Percentiles rank a stretch among this genome's conserved stretches.
Conservation (phyloP, 2,797 vertebrate species). For the Fistularia tabacaria region DNA sequence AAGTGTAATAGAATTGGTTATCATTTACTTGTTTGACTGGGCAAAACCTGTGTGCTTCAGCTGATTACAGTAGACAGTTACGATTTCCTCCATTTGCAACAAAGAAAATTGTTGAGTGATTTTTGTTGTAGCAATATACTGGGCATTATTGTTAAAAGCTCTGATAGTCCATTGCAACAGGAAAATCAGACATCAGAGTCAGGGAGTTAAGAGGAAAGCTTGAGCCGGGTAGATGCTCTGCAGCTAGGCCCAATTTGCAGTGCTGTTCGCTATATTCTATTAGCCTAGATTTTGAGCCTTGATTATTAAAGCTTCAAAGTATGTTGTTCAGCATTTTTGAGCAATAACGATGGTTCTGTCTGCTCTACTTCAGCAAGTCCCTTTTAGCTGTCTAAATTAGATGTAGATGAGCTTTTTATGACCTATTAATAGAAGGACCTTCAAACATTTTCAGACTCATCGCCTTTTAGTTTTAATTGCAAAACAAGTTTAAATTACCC, state of each 20-base stretch:
- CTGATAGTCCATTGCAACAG: constrained; percentile 68
- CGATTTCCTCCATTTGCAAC: constrained; percentile 45
- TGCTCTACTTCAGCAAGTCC: constrained; percentile 35
- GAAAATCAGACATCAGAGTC: constrained; percentile 36
- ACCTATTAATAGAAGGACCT: constrained; percentile 10
- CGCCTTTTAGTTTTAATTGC: constrained; percentile 7
- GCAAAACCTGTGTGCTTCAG: too few relatives aligned
- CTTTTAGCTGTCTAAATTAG: constrained; percentile 33
- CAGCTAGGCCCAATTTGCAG: constrained; percentile 26
- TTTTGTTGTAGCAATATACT: constrained; percentile 64
- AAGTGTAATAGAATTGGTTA: neutral
- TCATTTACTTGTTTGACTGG: too few relatives aligned
- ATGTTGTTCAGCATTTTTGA: constrained; percentile 25
- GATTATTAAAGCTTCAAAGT: constrained; percentile 46
- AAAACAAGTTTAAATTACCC: neutral
- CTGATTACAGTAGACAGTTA: constrained; percentile 30
- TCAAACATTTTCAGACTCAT: constrained; percentile 12
- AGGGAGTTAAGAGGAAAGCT: constrained; percentile 23
- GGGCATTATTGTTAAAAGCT: constrained; percentile 65
- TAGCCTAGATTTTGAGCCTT: constrained; percentile 46
- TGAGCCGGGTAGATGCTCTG: constrained; percentile 32
- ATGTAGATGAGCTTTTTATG: constrained; percentile 10
- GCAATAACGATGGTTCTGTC: constrained; percentile 29
- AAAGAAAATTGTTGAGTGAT: constrained; percentile 48
- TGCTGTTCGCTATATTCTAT: constrained; percentile 31